Evolutionary conservation across 2,113 vertebrate species (phyloP), one percentile per base, ranked within the genome.

Genomic region (Globicephala melas): DNA sequence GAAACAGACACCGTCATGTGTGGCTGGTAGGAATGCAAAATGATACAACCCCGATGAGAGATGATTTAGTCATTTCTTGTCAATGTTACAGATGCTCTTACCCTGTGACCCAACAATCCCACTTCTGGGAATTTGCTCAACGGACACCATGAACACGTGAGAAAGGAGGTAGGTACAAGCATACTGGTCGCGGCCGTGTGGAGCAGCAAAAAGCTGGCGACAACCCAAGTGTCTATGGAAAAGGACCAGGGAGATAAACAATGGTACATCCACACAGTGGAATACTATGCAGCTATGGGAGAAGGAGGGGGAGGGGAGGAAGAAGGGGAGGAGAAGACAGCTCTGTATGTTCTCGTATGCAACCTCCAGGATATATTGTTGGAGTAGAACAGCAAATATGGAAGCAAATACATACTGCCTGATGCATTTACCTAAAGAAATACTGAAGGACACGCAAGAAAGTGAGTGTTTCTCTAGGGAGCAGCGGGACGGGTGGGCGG

Each of bases 61-160:
- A 70, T 11, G 87, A 70, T 53, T 83, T 55, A 47, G 63, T 94
- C 53, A 85, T 62, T 58, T 89, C 83, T 94, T 89, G 80, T 94
- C 93, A 11, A 4, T 76, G 63, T 53, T 25, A 58, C 28, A 41
- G 83, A 94, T 11, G 14, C 62, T 31, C 47, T 82, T 26, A 21
- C 79, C 88, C 83, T 50, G 23, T 20, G 77, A 85, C 89, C 94
- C 44, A 15, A 25, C 1, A 2, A 65, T 14, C 81, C 81, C 25
- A 20, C 85, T 94, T 79, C 91, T 82, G 96, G 97, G 95, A 97
- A 95, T 41, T 55, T 14, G 55, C 73, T 93, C 38, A 21, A 18
- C n/a, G 60, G 85, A 47, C 84, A 89, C n/a, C 53, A 36, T 20
- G 38, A 25, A 14, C 80, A 20, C 4, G 3, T 77, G 68, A 91